Base-by-base conservation (phyloP, 2,797 vertebrate species). In the Peromyscus aztecus region DNA sequence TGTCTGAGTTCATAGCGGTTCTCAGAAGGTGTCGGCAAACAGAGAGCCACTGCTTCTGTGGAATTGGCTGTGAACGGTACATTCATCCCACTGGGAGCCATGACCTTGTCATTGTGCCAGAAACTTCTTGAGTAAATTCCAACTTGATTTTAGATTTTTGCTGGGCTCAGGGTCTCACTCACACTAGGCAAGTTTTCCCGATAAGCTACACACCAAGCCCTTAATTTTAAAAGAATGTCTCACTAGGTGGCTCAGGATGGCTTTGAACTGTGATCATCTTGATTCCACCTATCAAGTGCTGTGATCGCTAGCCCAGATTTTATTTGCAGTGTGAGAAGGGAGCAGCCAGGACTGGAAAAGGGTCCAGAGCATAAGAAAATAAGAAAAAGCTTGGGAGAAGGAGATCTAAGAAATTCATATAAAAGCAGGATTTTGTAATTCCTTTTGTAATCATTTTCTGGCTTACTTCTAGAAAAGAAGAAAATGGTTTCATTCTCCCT, bases 101-200 rank as follows among this genome's bases (percentile, higher is more conserved):
- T 23, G 88, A 40, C 71, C 57, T 43, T 34, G 7, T 55, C 76
- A 27, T 31, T 19, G 43, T 31, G 67, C 61, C 67, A 67, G 77
- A 92, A 73, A 43, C 67, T 16, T 17, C 40, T 31, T 73, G 37
- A 49, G 89, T 29, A 94, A 21, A 69, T 55, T 34, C 4, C 31
- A 65, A 24, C 57, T 89, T 86, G 90, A 91, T 43, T 40, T 95
- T 78, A 49, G 59, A 52, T 49, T 19, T 65, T 78, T 90, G 59
- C 43, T 46, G 34, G 59, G 31, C 31, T n/a, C 43, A 63, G 73
- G 57, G 40, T 65, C 21, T 89, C 57, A 78, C n/a, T 16, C 0
- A 31, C 14, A 4, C 13, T 49, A 65, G 75, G 14, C 59, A 90
- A 78, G 43, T 46, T n/a, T 78, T 24, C 57, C 88, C 4, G 9